These are phyloP conservation scores for Squalus acanthias DNA, from an alignment of 2,797 vertebrate species.

Conservation along the genomic window DNA sequence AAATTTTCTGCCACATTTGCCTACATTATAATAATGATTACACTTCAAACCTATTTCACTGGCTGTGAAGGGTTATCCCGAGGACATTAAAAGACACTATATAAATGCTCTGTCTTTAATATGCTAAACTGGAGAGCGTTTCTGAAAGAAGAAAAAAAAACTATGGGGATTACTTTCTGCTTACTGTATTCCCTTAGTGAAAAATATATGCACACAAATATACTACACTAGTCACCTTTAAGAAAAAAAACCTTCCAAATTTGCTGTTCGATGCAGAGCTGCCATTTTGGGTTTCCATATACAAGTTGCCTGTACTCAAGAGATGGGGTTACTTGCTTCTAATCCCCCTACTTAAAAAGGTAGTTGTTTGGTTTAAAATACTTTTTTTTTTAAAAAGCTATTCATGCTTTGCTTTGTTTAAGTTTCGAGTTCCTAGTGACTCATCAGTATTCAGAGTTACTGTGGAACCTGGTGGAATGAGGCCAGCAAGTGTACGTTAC, in stretches of 20 bases:
- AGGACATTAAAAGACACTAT: not conserved
- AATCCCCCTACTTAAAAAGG: not conserved
- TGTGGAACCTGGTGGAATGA: not conserved
- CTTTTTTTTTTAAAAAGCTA: not conserved
- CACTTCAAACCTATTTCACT: not conserved
- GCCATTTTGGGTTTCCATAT: not conserved
- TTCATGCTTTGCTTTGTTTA: not conserved
- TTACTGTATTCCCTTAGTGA: not conserved
- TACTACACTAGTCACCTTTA: not conserved
- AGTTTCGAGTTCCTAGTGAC: conserved; percentile 5
- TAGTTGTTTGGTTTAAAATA: conserved; percentile 8
- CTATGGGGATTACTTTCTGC: not conserved
- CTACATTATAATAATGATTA: too few species aligned
- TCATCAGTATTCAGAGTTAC: not conserved
- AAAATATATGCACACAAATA: not conserved
- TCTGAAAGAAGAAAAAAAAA: not conserved
- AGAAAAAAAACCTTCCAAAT: not conserved
- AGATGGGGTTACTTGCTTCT: conserved; percentile 7
- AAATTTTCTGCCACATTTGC: not conserved
- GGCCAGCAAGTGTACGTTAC: not conserved
- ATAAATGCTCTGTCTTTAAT: not conserved
- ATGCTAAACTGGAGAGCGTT: not conserved
- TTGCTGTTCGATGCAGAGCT: not conserved
- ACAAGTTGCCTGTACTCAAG: not conserved
- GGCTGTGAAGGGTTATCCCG: not conserved